Evolutionary conservation across 2,113 vertebrate genomes (phyloP).

Genomic region (Percopsis transmontana): DNA sequence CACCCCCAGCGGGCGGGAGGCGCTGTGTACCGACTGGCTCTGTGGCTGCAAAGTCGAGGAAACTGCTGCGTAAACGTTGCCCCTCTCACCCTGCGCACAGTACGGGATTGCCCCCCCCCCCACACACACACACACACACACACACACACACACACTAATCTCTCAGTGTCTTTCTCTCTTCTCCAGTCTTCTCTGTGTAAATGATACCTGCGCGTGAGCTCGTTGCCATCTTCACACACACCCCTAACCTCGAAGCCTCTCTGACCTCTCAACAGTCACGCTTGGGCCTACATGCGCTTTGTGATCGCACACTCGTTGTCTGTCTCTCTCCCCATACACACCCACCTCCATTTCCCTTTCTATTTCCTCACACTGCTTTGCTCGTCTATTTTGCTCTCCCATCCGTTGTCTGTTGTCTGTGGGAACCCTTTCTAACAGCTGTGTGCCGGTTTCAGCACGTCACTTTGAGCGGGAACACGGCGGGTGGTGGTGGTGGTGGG

Average conservation of each 20-base stretch:
- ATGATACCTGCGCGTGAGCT: neutral
- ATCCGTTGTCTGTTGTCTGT: slow-evolving; percentile 39
- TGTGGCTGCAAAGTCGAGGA: no score
- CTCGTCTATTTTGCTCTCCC: slow-evolving; percentile 24
- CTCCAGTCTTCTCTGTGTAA: no score
- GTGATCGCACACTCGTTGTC: no score
- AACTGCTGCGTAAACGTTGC: neutral
- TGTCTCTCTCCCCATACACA: no score
- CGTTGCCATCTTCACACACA: slow-evolving; percentile 41
- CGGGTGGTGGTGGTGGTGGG: no score
- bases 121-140: neutral
- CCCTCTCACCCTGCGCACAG: neutral
- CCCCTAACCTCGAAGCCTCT: neutral
- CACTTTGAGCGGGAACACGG: no score
- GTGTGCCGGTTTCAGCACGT: no score
- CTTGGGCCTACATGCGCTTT: no score
- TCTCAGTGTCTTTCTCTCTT: neutral
- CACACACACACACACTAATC: neutral
- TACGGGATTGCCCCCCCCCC: neutral
- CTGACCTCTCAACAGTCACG: no score
- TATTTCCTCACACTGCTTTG: no score
- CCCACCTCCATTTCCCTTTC: no score
- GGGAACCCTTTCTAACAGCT: no score
- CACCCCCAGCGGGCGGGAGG: slow-evolving; percentile 5
- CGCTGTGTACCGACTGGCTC: neutral